phyloP scores from a whole-genome alignment of 2,113 vertebrate species.

The Colius striatus region DNA sequence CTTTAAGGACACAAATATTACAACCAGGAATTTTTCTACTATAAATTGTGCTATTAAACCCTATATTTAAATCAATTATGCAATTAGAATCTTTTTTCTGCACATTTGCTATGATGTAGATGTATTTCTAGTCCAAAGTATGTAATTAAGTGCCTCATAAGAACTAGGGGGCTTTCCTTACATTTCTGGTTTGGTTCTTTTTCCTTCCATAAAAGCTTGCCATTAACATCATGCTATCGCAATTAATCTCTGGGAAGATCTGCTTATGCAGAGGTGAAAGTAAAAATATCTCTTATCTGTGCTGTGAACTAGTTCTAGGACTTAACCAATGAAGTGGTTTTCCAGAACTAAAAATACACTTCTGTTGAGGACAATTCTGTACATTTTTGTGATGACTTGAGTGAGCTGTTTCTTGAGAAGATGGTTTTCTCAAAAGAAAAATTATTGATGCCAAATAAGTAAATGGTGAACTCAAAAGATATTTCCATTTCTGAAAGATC shows the following conservation, averaged over 20 bases:
- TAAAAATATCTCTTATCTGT: conserved; percentile 38
- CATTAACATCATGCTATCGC: neutral
- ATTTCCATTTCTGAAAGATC: neutral
- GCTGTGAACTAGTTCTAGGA: conserved; percentile 39
- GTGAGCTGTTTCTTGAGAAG: neutral
- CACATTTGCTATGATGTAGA: neutral
- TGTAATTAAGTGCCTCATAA: neutral
- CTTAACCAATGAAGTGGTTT: neutral
- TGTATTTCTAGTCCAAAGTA: neutral
- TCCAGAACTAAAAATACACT: conserved; percentile 54
- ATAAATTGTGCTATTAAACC: neutral
- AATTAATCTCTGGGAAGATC: neutral
- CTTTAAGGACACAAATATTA: neutral
- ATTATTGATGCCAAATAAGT: neutral
- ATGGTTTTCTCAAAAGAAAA: neutral
- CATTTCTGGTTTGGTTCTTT: neutral
- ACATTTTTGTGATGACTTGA: neutral
- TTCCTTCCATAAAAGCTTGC: neutral
- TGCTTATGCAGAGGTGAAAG: conserved; percentile 1
- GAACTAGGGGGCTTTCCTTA: neutral
- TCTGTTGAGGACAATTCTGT: neutral
- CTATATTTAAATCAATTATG: neutral
- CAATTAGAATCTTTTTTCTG: neutral
- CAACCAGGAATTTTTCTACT: neutral
- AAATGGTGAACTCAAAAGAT: neutral